Percentiles rank a stretch among this genome's conserved stretches.
Conservation (phyloP, 2,113 vertebrate species). For the Poecilia latipinna region DNA sequence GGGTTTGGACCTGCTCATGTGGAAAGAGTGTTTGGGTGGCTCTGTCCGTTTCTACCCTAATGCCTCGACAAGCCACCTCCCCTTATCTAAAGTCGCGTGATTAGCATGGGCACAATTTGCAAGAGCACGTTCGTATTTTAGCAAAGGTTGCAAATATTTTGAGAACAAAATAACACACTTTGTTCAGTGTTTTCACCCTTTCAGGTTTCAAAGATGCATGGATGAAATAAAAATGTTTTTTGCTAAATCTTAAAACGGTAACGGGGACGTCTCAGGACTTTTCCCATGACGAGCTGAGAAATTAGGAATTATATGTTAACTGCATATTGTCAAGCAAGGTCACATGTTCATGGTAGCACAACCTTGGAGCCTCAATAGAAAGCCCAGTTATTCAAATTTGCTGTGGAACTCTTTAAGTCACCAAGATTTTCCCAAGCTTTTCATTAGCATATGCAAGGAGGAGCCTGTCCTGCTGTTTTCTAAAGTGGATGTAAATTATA, state of each 20-base stretch:
- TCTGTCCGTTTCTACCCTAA: constrained; percentile 74
- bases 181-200: background rate
- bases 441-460: constrained; percentile 77
- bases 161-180: background rate
- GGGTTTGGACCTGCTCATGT: constrained; percentile 75
- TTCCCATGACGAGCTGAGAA: constrained; percentile 36
- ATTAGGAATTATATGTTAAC: constrained; percentile 65
- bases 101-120: constrained; percentile 34
- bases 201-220: background rate
- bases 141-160: background rate
- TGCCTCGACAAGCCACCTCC: constrained; percentile 47
- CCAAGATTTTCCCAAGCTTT: constrained; percentile 77
- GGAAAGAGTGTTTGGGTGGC: constrained; percentile 75
- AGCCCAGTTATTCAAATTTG: constrained; percentile 76
- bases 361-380: constrained; percentile 70
- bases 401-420: constrained; percentile 67
- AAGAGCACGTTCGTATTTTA: constrained; percentile 46
- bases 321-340: constrained; percentile 71
- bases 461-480: constrained; percentile 74
- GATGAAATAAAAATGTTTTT: background rate
- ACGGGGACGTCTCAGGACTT: constrained; percentile 7
- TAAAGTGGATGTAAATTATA: constrained; percentile 84
- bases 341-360: constrained; percentile 70
- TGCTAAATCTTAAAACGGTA: constrained; percentile 19
- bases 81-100: constrained; percentile 29